Conservation (phyloP, 2,888 invertebrate species). For the Sesia bembeciformis region DNA sequence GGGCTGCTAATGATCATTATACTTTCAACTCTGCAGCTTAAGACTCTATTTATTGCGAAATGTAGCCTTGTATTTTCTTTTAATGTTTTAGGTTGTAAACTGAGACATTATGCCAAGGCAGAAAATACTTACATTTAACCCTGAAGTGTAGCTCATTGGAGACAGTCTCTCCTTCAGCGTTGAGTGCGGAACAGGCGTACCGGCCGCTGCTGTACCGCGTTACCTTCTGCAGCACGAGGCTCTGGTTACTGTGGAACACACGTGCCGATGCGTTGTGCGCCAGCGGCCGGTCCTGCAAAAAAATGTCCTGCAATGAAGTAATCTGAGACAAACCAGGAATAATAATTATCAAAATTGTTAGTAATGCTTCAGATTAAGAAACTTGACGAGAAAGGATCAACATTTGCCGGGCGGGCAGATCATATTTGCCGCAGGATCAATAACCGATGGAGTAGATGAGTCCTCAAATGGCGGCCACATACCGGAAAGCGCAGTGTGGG, state of each 20-base stretch:
- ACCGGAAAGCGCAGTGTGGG: too few relatives aligned
- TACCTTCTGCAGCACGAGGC: constrained; percentile 91
- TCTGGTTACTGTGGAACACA: constrained; percentile 93
- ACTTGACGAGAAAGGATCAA: too few relatives aligned
- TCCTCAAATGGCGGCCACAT: too few relatives aligned
- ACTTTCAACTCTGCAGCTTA: too few relatives aligned
- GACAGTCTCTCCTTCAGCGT: constrained; percentile 89
- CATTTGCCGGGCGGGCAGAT: too few relatives aligned
- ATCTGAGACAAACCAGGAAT: too few relatives aligned
- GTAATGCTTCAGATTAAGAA: too few relatives aligned
- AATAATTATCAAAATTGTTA: too few relatives aligned
- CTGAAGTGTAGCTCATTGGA: constrained; percentile 89
- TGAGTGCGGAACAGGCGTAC: constrained; percentile 91
- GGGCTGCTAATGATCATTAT: too few relatives aligned
- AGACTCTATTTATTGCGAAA: not conserved
- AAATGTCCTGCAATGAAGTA: not conserved
- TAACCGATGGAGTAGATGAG: too few relatives aligned
- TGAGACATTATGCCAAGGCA: not conserved
- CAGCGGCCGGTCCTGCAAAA: constrained; percentile 80
- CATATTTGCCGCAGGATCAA: too few relatives aligned
- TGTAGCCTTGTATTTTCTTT: too few relatives aligned
- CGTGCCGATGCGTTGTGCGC: constrained; percentile 91
- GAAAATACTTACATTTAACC: constrained; percentile 87
- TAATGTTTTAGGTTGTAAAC: not conserved
- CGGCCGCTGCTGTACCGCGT: constrained; percentile 88